Evolutionary conservation across 2,797 vertebrate genomes (phyloP), one percentile per base, ranked within the genome.

Genomic region (Rhynchotus rufescens): DNA sequence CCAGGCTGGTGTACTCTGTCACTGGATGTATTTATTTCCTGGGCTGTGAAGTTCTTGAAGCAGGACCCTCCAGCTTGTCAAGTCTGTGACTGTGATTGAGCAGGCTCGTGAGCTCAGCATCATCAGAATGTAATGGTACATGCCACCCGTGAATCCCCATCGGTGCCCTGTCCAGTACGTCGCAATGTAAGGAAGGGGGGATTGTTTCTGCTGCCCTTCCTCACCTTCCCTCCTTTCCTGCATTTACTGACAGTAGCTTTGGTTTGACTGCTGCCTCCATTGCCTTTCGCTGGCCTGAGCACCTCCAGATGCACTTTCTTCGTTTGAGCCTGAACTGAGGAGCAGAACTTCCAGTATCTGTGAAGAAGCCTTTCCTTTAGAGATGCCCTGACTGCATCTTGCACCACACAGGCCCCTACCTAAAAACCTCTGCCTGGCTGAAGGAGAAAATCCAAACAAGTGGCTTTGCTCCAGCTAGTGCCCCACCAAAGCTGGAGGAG

Each of bases 331-430:
- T 78, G 68, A 76, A 32, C 21, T 5, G 5, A 75, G 78, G 60
- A 52, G 0, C 3, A 86, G 12, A 3, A 2, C 4, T 0, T 66
- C 77, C 42, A 49, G 22, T 59, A 62, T 51, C 4, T 0, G 14
- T 67, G 74, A 32, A 72, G 57, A 76, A 45, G 25, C 26, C 32
- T 7, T 72, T 86, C 25, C 36, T 79, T 80, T 67, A 20, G 25
- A 45, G 59, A 73, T 60, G 6, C 12, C 20, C 32, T 21, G 38
- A 42, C 30, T 65, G 51, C 51, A 52, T 38, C 61, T 28, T 44
- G 17, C 13, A 28, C 17, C 49, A 21, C 60, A 32, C 16, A 30
- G 60, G 32, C 36, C 49, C 42, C 36, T 42, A 40, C 38, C 74
- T 32, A 20, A 25, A 32, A 34, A 42, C 25, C 34, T 51, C 45